Conservation (phyloP, 2,888 invertebrate genomes). For the Ecdyonurus torrentis region DNA sequence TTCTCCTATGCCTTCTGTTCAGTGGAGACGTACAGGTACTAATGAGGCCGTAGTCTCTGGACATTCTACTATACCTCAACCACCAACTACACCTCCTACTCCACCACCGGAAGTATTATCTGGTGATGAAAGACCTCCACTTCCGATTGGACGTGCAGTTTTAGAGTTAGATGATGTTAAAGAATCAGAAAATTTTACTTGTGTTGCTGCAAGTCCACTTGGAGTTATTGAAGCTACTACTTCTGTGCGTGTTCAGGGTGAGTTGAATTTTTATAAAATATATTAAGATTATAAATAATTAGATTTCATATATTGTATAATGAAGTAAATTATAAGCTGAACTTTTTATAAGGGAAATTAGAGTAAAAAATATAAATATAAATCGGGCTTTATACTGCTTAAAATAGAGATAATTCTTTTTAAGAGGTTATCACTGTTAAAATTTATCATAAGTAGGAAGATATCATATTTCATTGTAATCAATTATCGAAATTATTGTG, state of each 20-base stretch:
- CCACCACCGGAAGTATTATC: slow-evolving; percentile 53
- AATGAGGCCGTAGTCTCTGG: slow-evolving; percentile 25
- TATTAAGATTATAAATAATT: too few relatives aligned
- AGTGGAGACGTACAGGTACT: slow-evolving; percentile 53
- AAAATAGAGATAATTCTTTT: too few relatives aligned
- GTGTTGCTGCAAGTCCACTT: slow-evolving; percentile 85
- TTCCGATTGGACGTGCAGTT: slow-evolving; percentile 72
- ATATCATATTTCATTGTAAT: too few relatives aligned
- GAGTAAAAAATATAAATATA: too few relatives aligned
- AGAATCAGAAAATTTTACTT: slow-evolving; percentile 92
- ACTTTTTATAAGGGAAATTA: too few relatives aligned
- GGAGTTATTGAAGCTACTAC: slow-evolving; percentile 80
- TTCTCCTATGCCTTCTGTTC: slow-evolving; percentile 95
- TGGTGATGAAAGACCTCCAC: slow-evolving; percentile 28
- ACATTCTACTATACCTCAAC: slow-evolving; percentile 36
- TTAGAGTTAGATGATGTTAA: slow-evolving; percentile 71
- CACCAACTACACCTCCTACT: slow-evolving; percentile 35
- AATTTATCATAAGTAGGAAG: too few relatives aligned
- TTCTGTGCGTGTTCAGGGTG: slow-evolving; percentile 91
- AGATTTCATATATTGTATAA: too few relatives aligned
- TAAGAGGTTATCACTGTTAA: too few relatives aligned
- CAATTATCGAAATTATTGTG: too few relatives aligned
- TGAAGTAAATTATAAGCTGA: too few relatives aligned
- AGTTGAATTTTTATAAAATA: too few relatives aligned
- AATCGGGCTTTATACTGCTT: too few relatives aligned